Base-by-base conservation (phyloP, 2,113 vertebrate species). In the Psammodynastes pulverulentus region DNA sequence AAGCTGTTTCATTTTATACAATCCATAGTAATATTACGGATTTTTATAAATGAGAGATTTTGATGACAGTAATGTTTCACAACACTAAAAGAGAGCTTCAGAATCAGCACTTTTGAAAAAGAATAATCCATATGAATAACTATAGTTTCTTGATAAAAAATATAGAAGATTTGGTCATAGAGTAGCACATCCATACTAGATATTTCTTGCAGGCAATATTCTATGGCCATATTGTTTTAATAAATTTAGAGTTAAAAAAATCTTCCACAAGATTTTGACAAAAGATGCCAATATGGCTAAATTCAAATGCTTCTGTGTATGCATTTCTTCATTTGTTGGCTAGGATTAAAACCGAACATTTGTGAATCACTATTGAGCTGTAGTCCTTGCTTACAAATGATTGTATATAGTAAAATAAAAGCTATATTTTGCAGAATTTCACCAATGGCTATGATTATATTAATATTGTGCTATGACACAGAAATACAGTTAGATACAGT, bases 241-340 rank as follows among this genome's bases (percentile, higher is more conserved):
- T 93, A 87, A 89, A 17, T 43, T 92, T 95, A 34, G 46, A 87
- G 13, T 34, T 51, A 45, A 88, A 48, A 48, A 54, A 39, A 54
- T 84, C 43, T 49, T 56, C 84, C 84, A 9, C 45, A 91, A 53
- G 13, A 10, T 17, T 79, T 79, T 51, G 24, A 56, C 87, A 90
- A 62, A 45, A 90, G 1, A 84, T 92, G 84, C 46, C 13, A 91
- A 9, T 1, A 9, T 17, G 86, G 21, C 0, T 19, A 90, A 46
- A 86, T 91, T 90, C 13, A 4, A 91, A 92, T 93, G 15, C n/a
- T 9, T 39, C 19, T 52, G 84, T 5, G 52, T 23, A 84, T 51
- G 84, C 34, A 52, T 45, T 92, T 67, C 2, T 39, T 43, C 26
- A 12, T 15, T 84, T 9, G 23, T 90, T 93, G 67, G 13, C 72